These are phyloP conservation scores for Pardosa pseudoannulata DNA, from an alignment of 2,888 invertebrate species.

Conservation along the genomic window DNA sequence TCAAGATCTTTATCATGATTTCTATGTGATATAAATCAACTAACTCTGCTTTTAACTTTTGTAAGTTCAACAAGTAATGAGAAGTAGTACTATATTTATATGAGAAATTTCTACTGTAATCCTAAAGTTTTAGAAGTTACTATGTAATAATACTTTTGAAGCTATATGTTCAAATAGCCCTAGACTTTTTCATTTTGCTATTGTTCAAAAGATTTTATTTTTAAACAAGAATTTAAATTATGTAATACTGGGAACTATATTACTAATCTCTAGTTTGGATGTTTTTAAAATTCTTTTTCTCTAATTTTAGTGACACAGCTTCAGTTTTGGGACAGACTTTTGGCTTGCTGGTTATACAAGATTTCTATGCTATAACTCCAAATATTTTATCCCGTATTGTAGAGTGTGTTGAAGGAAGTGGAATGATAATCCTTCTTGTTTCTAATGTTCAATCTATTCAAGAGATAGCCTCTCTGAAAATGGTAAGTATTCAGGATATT, in stretches of 20 bases:
- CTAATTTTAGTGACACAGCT: constrained; percentile 85
- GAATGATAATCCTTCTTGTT: constrained; percentile 91
- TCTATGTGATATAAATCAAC: too few relatives aligned
- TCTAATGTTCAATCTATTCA: constrained; percentile 90
- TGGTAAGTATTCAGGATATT: constrained; percentile 82
- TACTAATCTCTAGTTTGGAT: not conserved
- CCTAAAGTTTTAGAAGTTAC: too few relatives aligned
- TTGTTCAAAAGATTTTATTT: not conserved
- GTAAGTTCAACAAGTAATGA: too few relatives aligned
- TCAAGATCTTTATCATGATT: too few relatives aligned
- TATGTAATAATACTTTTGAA: too few relatives aligned
- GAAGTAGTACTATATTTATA: too few relatives aligned
- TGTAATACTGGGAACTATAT: not conserved
- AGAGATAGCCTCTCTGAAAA: constrained; percentile 95
- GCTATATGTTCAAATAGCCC: too few relatives aligned
- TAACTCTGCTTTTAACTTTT: too few relatives aligned
- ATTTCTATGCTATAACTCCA: constrained; percentile 98
- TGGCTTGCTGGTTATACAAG: constrained; percentile 81
- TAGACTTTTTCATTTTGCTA: too few relatives aligned
- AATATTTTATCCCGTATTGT: constrained; percentile 96
- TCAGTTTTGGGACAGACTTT: constrained; percentile 98
- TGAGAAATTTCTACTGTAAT: too few relatives aligned
- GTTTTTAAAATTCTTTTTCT: not conserved
- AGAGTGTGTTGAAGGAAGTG: constrained; percentile 98
- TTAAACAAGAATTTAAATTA: not conserved